phyloP scores from a whole-genome alignment of 2,113 vertebrate genomes.

The Galeopterus variegatus region DNA sequence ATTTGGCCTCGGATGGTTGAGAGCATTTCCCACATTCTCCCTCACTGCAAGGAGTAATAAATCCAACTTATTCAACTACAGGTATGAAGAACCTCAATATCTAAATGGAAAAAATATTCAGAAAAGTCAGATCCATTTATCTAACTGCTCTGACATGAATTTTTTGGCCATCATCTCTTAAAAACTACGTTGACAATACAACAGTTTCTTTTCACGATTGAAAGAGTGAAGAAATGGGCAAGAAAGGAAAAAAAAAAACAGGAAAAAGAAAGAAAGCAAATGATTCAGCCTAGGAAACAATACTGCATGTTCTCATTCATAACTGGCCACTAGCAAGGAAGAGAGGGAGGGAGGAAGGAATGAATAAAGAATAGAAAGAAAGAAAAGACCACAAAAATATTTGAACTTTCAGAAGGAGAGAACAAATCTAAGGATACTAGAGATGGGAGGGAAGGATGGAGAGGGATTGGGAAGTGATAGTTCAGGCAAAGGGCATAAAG shows the following conservation, averaged over 20 bases:
- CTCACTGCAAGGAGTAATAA: neutral
- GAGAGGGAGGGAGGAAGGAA: too few relatives aligned
- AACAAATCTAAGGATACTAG: too few relatives aligned
- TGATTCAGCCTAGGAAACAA: neutral
- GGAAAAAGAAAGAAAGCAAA: neutral
- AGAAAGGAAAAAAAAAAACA: neutral
- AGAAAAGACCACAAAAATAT: too few relatives aligned
- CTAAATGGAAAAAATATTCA: neutral
- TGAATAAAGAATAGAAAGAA: too few relatives aligned
- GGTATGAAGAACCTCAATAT: neutral
- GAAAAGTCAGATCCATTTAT: neutral
- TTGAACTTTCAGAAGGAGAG: too few relatives aligned
- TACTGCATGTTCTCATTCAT: too few relatives aligned
- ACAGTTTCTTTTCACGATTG: neutral
- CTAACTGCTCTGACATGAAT: neutral
- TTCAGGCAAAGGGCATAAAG: too few relatives aligned
- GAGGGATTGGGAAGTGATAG: too few relatives aligned
- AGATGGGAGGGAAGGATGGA: too few relatives aligned
- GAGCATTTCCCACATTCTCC: too few relatives aligned
- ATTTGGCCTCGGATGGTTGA: too few relatives aligned
- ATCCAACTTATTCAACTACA: neutral
- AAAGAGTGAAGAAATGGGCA: neutral
- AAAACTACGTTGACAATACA: neutral
- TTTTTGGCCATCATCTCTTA: neutral
- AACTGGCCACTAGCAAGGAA: too few relatives aligned